Conservation (phyloP, 2,888 invertebrate genomes). For the Caenorhabditis wallacei region DNA sequence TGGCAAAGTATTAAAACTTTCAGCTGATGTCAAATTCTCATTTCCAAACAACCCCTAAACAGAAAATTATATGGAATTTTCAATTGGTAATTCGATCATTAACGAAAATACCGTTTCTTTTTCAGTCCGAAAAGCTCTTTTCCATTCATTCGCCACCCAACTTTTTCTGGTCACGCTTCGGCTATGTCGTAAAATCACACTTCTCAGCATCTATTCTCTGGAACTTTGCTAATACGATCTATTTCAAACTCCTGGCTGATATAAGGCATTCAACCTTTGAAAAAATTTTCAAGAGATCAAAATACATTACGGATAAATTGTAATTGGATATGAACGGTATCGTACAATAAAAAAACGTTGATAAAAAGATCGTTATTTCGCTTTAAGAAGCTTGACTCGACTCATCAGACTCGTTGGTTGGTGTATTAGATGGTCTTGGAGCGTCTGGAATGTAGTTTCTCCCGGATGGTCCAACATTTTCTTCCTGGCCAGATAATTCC, state of each 20-base stretch:
- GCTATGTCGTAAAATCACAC: constrained; percentile 34
- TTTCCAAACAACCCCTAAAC: constrained; percentile 79
- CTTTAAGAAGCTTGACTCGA: constrained; percentile 48
- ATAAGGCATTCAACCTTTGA: constrained; percentile 44
- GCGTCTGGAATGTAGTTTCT: constrained; percentile 50
- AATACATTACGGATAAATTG: constrained; percentile 20
- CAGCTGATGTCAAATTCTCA: constrained; percentile 69
- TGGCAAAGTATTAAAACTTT: constrained; percentile 72
- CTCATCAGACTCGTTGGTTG: constrained; percentile 49
- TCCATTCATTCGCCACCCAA: constrained; percentile 31
- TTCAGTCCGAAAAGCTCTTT: constrained; percentile 20
- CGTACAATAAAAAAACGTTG: constrained; percentile 40
- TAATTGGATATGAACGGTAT: constrained; percentile 11
- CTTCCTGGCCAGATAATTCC: constrained; percentile 39
- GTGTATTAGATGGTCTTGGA: constrained; percentile 48
- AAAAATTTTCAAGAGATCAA: constrained; percentile 3
- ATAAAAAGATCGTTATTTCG: too few species aligned
- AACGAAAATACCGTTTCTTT: constrained; percentile 2
- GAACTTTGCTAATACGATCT: neutral
- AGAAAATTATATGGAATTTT: neutral
- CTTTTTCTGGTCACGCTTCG: constrained; percentile 6
- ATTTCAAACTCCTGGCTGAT: constrained; percentile 10
- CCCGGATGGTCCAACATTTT: constrained; percentile 19
- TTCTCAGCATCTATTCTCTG: constrained; percentile 57
- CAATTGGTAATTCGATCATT: too few species aligned